phyloP scores from a whole-genome alignment of 30 jellyfish, hydroid and myxozoan genomes.

The Rhopilema esculentum region DNA sequence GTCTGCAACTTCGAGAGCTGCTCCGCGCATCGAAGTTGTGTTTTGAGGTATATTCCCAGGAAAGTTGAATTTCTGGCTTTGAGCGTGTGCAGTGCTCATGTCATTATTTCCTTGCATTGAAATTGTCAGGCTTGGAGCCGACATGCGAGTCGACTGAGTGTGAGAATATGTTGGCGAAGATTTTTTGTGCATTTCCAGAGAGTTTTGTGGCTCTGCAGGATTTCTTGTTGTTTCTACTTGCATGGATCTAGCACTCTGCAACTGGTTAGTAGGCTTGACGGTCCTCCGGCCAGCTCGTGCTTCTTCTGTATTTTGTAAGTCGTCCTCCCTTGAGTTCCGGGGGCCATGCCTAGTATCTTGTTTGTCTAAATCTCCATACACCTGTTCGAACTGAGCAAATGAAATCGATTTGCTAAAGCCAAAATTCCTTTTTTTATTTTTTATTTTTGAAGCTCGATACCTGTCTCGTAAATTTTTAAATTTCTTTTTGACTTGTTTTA shows the following conservation, averaged over 20 bases:
- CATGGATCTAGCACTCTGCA: background rate
- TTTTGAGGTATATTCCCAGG: background rate
- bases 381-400: constrained; percentile 60
- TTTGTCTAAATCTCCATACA: constrained; percentile 52
- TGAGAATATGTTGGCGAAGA: background rate
- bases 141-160: background rate
- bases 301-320: background rate
- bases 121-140: background rate
- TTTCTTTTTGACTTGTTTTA: constrained; percentile 72
- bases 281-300: constrained; percentile 27
- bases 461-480: constrained; percentile 69
- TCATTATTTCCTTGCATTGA: background rate
- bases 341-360: constrained; percentile 1
- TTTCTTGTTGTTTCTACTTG: constrained; percentile 3
- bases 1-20: background rate
- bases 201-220: constrained; percentile 3
- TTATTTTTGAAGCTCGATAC: constrained; percentile 57
- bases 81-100: background rate
- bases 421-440: constrained; percentile 41
- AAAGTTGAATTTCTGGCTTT: background rate
- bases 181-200: background rate
- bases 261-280: background rate
- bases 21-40: background rate
- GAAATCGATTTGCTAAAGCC: constrained; percentile 26
- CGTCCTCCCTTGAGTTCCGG: constrained; percentile 6